Base-by-base conservation (phyloP, 1,140 invertebrate genomes). In the Cotesia typhae region DNA sequence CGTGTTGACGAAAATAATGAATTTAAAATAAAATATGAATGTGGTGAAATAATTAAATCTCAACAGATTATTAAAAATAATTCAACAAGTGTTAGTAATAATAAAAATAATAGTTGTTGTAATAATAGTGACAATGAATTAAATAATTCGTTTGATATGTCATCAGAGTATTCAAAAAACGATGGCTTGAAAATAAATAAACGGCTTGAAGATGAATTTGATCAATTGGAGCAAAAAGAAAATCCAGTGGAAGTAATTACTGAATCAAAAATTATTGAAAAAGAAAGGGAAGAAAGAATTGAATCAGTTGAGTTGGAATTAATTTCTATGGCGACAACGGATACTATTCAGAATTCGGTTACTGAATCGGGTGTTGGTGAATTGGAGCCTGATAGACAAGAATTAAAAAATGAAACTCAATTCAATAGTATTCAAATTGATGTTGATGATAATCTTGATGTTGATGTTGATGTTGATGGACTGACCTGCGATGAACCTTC, bases 371-470 rank as follows among this genome's bases (percentile, higher is more conserved):
- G 41, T 9, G 41, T 47, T 47, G 41, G 6, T 47, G 41, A 47
- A 47, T 47, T 47, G 2, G 20, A 28, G 17, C 28, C 28, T 7
- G 14, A 17, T 5, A 20, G 36, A 7, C 20, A 9, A 41, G 68
- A 57, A 9, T 6, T 7, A 12, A 47, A 65, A 7, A 10, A 36
- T 20, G 65, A 67, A 3, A 66, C 67, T 60, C 38, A 53, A 47
- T 64, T 7, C 52, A 61, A 37, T 60, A 60, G 52, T 70, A 20
- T 2, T 38, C 7, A 61, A 1, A 63, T 69, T 7, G 82, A 83
- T 60, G 75, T 81, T 3, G 84, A 85, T 38, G 81, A 80, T 10
- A 83, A 82, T 12, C 78, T 79, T 0, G 82, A 85, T 37, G 80
- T 80, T 3, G 83, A 76, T 0, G 81, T 83, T 28, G 83, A 85